These are phyloP conservation scores for Tragopan temminckii DNA, from an alignment of 2,797 vertebrate genomes.

Conservation along the genomic window DNA sequence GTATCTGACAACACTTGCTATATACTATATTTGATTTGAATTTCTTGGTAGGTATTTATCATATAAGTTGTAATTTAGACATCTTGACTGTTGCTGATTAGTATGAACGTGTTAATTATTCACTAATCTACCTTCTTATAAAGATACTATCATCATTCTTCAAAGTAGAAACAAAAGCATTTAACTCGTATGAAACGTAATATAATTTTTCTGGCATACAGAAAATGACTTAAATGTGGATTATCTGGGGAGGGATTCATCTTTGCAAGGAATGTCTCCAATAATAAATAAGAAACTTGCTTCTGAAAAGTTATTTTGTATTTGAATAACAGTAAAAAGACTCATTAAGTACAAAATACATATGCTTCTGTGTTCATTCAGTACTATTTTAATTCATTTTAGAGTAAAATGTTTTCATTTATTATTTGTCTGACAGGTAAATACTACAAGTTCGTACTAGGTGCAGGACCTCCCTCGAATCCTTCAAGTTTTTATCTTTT, in stretches of 20 bases:
- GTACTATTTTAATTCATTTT: background rate
- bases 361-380: background rate
- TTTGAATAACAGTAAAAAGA: background rate
- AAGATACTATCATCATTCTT: background rate
- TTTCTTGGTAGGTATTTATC: background rate
- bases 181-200: background rate
- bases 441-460: background rate
- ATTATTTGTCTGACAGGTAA: background rate
- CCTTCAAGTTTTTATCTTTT: background rate
- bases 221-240: conserved; percentile 6
- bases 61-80: background rate
- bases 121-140: background rate
- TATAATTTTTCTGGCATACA: background rate
- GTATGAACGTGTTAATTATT: background rate
- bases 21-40: background rate
- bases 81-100: background rate
- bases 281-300: background rate
- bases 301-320: background rate
- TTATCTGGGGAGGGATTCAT: background rate
- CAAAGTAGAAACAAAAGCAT: background rate
- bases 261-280: background rate
- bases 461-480: background rate
- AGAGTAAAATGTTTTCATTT: background rate
- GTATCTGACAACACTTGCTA: background rate
- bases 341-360: background rate